Conservation (phyloP, 2,113 vertebrate species). For the Brachypodius melanocephalos region DNA sequence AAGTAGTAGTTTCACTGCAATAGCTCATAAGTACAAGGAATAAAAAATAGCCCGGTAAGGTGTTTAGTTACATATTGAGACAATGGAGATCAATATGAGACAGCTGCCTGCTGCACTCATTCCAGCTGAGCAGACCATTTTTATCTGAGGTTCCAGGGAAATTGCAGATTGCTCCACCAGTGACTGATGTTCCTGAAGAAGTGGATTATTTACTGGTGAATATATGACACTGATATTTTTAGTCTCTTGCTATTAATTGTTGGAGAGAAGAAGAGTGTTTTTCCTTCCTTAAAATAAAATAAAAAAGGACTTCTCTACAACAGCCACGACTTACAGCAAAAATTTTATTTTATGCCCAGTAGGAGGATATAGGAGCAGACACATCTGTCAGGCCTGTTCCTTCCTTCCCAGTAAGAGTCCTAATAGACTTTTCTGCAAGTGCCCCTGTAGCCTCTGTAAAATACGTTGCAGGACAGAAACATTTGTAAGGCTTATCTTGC, state of each 20-base stretch:
- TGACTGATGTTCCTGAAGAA: background rate
- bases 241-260: background rate
- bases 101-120: background rate
- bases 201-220: constrained; percentile 6
- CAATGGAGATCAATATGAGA: background rate
- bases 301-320: background rate
- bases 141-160: background rate
- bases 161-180: background rate
- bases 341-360: background rate
- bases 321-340: background rate
- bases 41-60: background rate
- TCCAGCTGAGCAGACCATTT: background rate
- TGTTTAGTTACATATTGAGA: background rate
- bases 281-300: background rate
- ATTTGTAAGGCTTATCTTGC: background rate
- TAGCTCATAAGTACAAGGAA: background rate
- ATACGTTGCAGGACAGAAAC: background rate
- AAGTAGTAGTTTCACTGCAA: background rate
- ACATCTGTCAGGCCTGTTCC: background rate
- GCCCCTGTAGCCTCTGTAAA: background rate
- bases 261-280: background rate
- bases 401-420: background rate
- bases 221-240: background rate
- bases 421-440: background rate
- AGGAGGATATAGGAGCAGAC: background rate